Conservation (phyloP, 2,888 invertebrate species). For the Ophion costatus region DNA sequence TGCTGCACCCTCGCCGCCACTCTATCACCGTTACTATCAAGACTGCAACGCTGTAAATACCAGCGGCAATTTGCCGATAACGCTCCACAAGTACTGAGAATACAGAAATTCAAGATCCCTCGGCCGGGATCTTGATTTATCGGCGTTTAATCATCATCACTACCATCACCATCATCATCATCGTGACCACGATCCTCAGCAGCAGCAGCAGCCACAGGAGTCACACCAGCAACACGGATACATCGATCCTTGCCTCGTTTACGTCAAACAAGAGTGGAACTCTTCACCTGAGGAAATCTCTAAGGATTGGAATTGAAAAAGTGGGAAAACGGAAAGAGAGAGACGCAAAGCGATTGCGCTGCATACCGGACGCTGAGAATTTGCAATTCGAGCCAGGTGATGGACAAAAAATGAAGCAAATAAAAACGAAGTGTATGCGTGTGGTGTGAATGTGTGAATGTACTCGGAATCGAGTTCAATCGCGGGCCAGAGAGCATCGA, state of each 20-base stretch:
- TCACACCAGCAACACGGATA: constrained; percentile 57
- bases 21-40: constrained; percentile 81
- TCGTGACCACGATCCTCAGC: constrained; percentile 33
- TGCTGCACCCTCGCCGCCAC: constrained; percentile 81
- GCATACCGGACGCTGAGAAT: constrained; percentile 45
- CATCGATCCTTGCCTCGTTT: constrained; percentile 78
- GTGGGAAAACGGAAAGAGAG: not conserved
- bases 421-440: not conserved
- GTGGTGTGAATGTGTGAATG: not conserved
- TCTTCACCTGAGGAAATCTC: constrained; percentile 77
- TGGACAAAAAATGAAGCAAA: not conserved
- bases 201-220: constrained; percentile 43
- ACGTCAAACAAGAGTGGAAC: constrained; percentile 82
- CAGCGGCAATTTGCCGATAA: constrained; percentile 82
- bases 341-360: constrained; percentile 6
- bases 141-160: constrained; percentile 61
- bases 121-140: constrained; percentile 76
- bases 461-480: constrained; percentile 37
- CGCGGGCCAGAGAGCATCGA: constrained; percentile 36
- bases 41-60: constrained; percentile 82
- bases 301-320: constrained; percentile 76
- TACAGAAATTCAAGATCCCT: constrained; percentile 82
- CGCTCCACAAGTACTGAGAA: constrained; percentile 83
- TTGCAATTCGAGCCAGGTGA: constrained; percentile 59
- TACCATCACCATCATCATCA: constrained; percentile 67